Evolutionary conservation across 2,113 vertebrate genomes (phyloP), one percentile per base, ranked within the genome.

Genomic region (Takifugu bimaculatus): DNA sequence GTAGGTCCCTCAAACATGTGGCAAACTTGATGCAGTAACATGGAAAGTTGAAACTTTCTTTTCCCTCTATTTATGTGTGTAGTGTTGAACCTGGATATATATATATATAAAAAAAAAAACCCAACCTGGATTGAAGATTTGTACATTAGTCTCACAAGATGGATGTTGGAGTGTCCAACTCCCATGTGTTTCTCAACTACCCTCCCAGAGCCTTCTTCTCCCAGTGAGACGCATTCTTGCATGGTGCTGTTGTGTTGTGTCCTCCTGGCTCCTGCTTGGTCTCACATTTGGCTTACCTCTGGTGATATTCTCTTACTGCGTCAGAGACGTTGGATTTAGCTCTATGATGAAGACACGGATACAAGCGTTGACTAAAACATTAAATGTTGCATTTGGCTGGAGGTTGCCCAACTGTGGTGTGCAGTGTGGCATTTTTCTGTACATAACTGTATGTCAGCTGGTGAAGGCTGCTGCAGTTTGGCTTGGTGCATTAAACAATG

Each of bases 191-290:
- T 79, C 65, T 87, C 62, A 78, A 72, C 83, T 77, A 75, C 80
- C 84, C 73, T 57, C 76, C 84, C 57, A 74, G 77, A 63, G 60
- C 59, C 63, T 42, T 86, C 69, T 60, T 86, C 55, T 76, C 78
- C 54, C 78, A 81, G 80, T 87, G 85, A 88, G 82, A 83, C 65
- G 42, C 71, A 43, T 52, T 57, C 79, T 72, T 85, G 80, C 83
- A 84, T 85, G 81, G 56, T 68, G 65, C 62, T 72, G 45, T n/a
- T 39, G 77, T 43, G 70, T 70, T 28, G 77, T 67, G 70, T 54
- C 54, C 52, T 69, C 53, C 70, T 47, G 4, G 54, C 27, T 32
- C 57, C 59, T 9, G 49, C 63, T 47, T 44, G 50, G 53, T 54
- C 42, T 32, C 57, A 35, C 45, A 51, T 56, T 70, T 63, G 54